A percentile compares a stretch with the other conserved stretches of the same genome.
phyloP scores from a whole-genome alignment of 2,797 vertebrate genomes.

The Holocentrus rufus region DNA sequence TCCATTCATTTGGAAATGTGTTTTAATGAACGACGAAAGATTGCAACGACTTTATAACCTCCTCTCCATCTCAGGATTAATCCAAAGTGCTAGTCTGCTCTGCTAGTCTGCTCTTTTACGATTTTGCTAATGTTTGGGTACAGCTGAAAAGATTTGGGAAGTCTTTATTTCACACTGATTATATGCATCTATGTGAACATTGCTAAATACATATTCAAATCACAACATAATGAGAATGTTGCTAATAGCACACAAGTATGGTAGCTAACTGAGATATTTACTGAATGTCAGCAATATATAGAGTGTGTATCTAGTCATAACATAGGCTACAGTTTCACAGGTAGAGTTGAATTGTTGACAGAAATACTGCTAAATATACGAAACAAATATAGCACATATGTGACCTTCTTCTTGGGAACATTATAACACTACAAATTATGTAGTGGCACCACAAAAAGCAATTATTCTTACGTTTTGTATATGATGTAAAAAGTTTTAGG shows the following conservation, averaged over 20 bases:
- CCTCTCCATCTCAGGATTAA: slow-evolving; percentile 33
- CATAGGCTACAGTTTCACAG: slow-evolving; percentile 65
- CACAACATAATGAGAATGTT: slow-evolving; percentile 49
- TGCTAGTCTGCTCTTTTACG: slow-evolving; percentile 22
- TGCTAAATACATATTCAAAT: slow-evolving; percentile 37
- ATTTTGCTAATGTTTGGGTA: slow-evolving; percentile 10
- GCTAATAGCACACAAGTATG: slow-evolving; percentile 33
- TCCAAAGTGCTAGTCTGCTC: slow-evolving; percentile 38
- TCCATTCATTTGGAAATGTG: slow-evolving; percentile 39
- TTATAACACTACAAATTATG: slow-evolving; percentile 74
- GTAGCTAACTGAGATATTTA: slow-evolving; percentile 56
- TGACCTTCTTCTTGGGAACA: slow-evolving; percentile 64
- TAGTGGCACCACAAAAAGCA: slow-evolving; percentile 79
- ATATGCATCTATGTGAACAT: slow-evolving; percentile 42
- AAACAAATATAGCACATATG: slow-evolving; percentile 73
- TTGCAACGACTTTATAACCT: slow-evolving; percentile 33
- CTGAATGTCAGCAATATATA: slow-evolving; percentile 65
- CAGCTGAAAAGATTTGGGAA: slow-evolving; percentile 12
- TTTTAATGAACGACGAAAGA: slow-evolving; percentile 32
- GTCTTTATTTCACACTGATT: slow-evolving; percentile 19
- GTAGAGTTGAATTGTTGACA: slow-evolving; percentile 55
- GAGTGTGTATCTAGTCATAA: slow-evolving; percentile 75
- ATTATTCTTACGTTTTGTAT: slow-evolving; percentile 82
- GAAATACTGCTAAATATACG: slow-evolving; percentile 54
- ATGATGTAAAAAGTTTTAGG: slow-evolving; percentile 84